Conservation (phyloP, 2,888 invertebrate genomes). For the Thymelicus acteon region DNA sequence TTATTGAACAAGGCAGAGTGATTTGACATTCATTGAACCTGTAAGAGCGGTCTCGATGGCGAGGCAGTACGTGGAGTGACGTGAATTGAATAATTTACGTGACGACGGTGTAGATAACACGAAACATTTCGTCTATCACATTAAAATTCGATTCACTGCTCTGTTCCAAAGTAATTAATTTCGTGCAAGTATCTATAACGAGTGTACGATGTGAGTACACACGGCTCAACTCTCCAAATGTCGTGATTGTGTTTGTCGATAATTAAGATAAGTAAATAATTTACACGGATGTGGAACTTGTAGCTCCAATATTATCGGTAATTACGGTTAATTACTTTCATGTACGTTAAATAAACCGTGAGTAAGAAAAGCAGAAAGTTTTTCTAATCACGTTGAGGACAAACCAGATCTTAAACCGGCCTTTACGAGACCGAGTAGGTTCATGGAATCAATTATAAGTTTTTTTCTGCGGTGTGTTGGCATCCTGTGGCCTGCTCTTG, state of each 20-base stretch:
- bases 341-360: constrained; percentile 1
- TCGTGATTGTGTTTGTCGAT: constrained; percentile 12
- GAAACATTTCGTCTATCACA: constrained; percentile 60
- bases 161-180: constrained; percentile 49
- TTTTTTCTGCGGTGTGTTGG: constrained; percentile 62
- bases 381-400: constrained; percentile 43
- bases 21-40: constrained; percentile 61
- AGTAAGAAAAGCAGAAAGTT: constrained; percentile 12
- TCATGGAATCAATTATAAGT: constrained; percentile 67
- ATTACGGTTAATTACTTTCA: constrained; percentile 11
- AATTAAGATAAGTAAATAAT: constrained; percentile 11
- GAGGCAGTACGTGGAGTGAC: constrained; percentile 48
- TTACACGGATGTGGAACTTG: constrained; percentile 8
- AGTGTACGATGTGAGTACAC: constrained; percentile 20
- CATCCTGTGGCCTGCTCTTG: constrained; percentile 56
- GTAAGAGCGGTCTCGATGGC: constrained; percentile 44
- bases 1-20: constrained; percentile 59
- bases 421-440: constrained; percentile 51
- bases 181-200: constrained; percentile 30
- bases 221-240: background rate
- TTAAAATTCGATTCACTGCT: constrained; percentile 67
- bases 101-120: constrained; percentile 53
- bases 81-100: constrained; percentile 68
- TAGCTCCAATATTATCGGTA: background rate
- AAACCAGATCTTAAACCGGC: constrained; percentile 44